Base-by-base conservation (phyloP, 2,797 vertebrate genomes). In the Lophura swinhoii region DNA sequence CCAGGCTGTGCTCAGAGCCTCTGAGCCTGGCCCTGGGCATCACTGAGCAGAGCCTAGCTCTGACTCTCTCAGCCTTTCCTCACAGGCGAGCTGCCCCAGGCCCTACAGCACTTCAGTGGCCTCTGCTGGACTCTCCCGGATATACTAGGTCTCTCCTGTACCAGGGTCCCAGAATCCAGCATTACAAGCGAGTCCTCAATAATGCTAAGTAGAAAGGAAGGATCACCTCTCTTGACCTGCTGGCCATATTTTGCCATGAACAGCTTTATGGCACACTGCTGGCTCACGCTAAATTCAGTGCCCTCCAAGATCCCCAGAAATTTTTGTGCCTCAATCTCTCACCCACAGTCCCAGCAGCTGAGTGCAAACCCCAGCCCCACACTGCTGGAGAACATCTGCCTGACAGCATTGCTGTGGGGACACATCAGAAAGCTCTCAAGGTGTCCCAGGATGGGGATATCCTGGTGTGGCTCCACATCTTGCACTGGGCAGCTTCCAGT, bases 391-490 rank as follows among this genome's bases (percentile, higher is more conserved):
- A 28, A 0, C 72, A 33, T 14, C 49, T 60, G 23, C 76, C 39
- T 43, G 4, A 2, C 39, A 81, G 16, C 55, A 10, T 23, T 0
- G 0, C 0, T 26, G n/a, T 21, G 12, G 48, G 35, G 64, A 72
- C 51, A 51, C 1, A 62, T 60, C 0, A 0, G 48, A 67, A 21
- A n/a, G 1, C 66, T 64, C 22, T 2, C 10, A 39, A 75, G 35
- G 31, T 68, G 22, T 8, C 12, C 0, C 6, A 18, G 26, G 18
- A 4, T 10, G 41, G 46, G 23, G 24, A 29, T 87, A 71, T 63
- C 63, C 71, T 43, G 39, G 62, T 28, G 8, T 29, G 13, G 28
- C 39, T 43, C 39, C n/a, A 35, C 53, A 60, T 9, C 37, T 20
- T 37, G 4, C 29, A 51, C 35, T 68, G 8, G 23, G 10, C 29